phyloP scores from a whole-genome alignment of 2,888 invertebrate genomes.

The Leucophenga montana region DNA sequence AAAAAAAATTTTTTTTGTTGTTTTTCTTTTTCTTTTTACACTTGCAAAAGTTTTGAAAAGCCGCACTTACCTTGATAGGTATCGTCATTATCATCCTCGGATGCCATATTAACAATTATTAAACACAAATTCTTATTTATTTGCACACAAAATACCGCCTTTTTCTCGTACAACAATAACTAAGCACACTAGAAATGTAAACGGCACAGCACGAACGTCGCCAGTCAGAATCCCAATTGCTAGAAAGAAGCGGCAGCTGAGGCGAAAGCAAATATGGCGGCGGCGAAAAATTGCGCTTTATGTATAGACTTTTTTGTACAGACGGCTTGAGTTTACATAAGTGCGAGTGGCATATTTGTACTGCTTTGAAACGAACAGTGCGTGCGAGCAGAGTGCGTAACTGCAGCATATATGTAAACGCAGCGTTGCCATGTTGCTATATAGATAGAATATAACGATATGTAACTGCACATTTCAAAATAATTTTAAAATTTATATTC shows the following conservation, averaged over 20 bases:
- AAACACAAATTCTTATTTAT: constrained; percentile 51
- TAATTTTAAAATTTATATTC: no score
- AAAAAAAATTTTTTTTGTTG: constrained; percentile 19
- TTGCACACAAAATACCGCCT: constrained; percentile 57
- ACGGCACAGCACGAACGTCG: not conserved
- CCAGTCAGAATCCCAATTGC: constrained; percentile 35
- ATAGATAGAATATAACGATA: no score
- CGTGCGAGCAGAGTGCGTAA: no score
- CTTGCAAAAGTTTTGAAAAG: constrained; percentile 42
- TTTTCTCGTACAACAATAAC: constrained; percentile 60
- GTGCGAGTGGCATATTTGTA: no score
- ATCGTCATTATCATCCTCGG: constrained; percentile 90
- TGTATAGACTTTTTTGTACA: no score
- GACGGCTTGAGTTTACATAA: no score
- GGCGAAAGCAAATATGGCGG: constrained; percentile 58
- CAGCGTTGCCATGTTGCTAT: no score
- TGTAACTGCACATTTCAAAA: no score
- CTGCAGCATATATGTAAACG: no score
- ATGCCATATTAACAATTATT: constrained; percentile 79
- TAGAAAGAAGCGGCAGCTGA: constrained; percentile 29
- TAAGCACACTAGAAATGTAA: constrained; percentile 53
- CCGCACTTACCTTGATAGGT: constrained; percentile 85
- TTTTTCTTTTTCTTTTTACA: constrained; percentile 44
- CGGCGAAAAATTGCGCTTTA: constrained; percentile 38
- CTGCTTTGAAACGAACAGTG: no score